Percentiles rank a stretch among this genome's conserved stretches.
These are phyloP conservation scores for Lota lota DNA, from an alignment of 2,113 vertebrate genomes.

Conservation along the genomic window DNA sequence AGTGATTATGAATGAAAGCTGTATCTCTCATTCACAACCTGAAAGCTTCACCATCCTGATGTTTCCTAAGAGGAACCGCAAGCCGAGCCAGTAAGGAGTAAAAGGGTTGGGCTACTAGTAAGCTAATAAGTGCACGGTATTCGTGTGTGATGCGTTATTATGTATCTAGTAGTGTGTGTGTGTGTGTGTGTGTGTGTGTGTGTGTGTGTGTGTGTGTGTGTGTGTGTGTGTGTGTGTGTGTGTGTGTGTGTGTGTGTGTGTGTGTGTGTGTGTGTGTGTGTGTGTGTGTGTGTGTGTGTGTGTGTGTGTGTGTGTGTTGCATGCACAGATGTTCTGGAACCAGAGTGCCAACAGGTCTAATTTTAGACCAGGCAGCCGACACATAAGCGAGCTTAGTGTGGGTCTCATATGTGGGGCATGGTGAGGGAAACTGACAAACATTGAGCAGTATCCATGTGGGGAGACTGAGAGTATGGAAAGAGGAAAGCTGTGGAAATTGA, in stretches of 20 bases:
- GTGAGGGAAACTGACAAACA: slow-evolving; percentile 56
- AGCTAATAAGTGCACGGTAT: no score
- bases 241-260: neutral
- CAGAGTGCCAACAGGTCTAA: slow-evolving; percentile 56
- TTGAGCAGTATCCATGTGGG: slow-evolving; percentile 63
- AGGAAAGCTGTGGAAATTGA: slow-evolving; percentile 55
- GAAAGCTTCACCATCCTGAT: neutral
- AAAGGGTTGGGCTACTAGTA: no score
- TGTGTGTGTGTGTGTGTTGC: slow-evolving; percentile 12
- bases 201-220: no score
- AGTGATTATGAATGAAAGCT: slow-evolving; percentile 42
- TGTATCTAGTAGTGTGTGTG: no score
- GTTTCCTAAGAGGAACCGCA: slow-evolving; percentile 5
- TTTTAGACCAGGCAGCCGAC: slow-evolving; percentile 62
- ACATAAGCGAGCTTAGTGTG: slow-evolving; percentile 41
- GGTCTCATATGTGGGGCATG: slow-evolving; percentile 16
- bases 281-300: neutral
- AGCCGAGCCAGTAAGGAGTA: no score
- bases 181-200: no score
- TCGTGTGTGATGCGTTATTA: no score
- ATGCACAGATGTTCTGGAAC: slow-evolving; percentile 51
- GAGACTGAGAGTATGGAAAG: slow-evolving; percentile 71
- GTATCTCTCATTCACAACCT: slow-evolving; percentile 19
- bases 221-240: no score
- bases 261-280: no score